phyloP scores from a whole-genome alignment of 2,797 vertebrate species.

The Emydoidea blandingii region DNA sequence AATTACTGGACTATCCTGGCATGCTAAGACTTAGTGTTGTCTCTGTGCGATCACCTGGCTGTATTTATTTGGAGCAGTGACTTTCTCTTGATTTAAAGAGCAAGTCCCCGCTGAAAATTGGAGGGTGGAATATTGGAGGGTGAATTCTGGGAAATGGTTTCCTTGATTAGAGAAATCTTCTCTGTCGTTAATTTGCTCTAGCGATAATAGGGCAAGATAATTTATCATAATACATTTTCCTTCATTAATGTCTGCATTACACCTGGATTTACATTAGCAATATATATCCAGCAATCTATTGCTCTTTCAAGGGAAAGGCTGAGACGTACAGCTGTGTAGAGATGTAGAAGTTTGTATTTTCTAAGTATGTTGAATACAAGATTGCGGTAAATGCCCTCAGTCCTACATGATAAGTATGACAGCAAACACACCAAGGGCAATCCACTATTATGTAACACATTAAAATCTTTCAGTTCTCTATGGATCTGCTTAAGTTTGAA shows the following conservation, averaged over 20 bases:
- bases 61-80: no score
- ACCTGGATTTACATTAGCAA: background rate
- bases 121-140: background rate
- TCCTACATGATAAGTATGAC: fast-evolving
- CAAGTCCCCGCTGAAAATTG: background rate
- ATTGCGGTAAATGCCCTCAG: background rate
- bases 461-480: no score
- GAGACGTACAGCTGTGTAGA: background rate
- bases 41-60: background rate
- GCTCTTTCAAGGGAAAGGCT: background rate
- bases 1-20: background rate
- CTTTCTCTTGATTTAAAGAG: no score
- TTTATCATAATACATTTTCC: no score
- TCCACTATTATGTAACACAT: background rate
- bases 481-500: background rate
- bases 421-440: fast-evolving
- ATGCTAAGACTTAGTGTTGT: background rate
- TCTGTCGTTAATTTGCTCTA: background rate
- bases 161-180: background rate
- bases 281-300: background rate
- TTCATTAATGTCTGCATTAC: background rate
- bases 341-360: background rate
- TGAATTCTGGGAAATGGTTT: background rate
- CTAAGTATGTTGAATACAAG: background rate
- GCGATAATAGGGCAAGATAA: no score